phyloP scores from a whole-genome alignment of 2,113 vertebrate genomes.

The Okapia johnstoni region DNA sequence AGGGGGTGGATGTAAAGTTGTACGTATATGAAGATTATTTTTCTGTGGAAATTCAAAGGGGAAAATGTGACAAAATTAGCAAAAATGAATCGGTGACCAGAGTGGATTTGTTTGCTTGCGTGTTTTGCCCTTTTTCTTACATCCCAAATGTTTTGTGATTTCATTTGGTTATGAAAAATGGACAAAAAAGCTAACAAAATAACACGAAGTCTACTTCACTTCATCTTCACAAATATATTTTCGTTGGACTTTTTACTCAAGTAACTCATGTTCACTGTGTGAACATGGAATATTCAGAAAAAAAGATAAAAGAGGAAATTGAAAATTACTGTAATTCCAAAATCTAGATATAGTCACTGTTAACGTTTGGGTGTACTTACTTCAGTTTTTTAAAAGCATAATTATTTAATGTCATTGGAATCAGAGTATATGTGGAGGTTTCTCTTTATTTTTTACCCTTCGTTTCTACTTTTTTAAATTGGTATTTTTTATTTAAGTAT shows the following conservation, averaged over 20 bases:
- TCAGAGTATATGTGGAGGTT: background rate
- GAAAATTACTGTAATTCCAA: background rate
- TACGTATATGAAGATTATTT: background rate
- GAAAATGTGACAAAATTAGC: background rate
- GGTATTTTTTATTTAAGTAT: background rate
- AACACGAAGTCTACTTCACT: background rate
- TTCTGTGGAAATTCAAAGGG: background rate
- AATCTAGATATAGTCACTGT: background rate
- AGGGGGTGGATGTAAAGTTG: too few relatives aligned
- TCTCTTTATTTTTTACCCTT: background rate
- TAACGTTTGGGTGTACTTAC: too few relatives aligned
- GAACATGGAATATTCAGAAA: background rate
- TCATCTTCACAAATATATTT: background rate
- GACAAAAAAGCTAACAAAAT: background rate
- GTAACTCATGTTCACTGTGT: background rate
- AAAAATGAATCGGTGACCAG: background rate
- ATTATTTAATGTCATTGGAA: background rate
- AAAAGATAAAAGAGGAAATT: background rate
- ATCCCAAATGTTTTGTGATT: background rate
- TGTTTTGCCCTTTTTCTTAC: background rate
- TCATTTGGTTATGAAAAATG: background rate
- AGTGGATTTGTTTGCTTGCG: background rate
- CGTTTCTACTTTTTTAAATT: background rate
- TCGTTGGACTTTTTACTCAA: background rate
- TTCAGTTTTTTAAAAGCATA: background rate